These are phyloP conservation scores for Diarsia rubi DNA, from an alignment of 2,888 invertebrate genomes.

Conservation along the genomic window DNA sequence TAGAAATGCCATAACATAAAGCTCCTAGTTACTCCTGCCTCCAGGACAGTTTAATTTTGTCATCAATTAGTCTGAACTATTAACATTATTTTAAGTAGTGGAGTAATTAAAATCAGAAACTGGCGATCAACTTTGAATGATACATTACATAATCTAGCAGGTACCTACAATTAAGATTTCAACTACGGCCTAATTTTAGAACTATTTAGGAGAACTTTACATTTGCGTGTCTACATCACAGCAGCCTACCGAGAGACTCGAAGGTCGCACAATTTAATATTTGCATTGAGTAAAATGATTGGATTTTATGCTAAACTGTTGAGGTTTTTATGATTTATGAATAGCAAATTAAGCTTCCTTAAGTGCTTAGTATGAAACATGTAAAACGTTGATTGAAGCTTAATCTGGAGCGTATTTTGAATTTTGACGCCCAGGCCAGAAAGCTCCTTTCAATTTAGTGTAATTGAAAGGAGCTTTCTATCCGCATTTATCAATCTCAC, in stretches of 20 bases:
- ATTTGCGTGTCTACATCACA: constrained; percentile 51
- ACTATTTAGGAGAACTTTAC: constrained; percentile 34
- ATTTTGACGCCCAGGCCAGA: too few species aligned
- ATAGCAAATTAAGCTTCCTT: background rate
- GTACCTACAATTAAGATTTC: constrained; percentile 5
- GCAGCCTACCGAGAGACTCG: constrained; percentile 43
- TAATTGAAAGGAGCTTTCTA: background rate
- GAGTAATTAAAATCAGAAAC: background rate
- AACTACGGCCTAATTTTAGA: constrained; percentile 39
- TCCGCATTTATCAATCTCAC: background rate
- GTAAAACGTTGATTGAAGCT: background rate
- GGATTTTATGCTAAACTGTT: background rate
- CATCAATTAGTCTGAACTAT: background rate
- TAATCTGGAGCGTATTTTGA: background rate
- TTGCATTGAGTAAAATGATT: constrained; percentile 22
- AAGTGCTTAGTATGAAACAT: background rate
- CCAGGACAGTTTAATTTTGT: too few species aligned
- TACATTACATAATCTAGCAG: background rate
- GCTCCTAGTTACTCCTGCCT: background rate
- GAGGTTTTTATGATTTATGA: background rate
- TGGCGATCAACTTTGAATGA: background rate
- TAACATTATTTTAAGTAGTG: background rate
- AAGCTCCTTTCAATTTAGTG: too few species aligned
- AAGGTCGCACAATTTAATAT: constrained; percentile 46
- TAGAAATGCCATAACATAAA: background rate